These are phyloP conservation scores for Brachionus manjavacas DNA, from an alignment of 1,140 invertebrate genomes.

Conservation along the genomic window DNA sequence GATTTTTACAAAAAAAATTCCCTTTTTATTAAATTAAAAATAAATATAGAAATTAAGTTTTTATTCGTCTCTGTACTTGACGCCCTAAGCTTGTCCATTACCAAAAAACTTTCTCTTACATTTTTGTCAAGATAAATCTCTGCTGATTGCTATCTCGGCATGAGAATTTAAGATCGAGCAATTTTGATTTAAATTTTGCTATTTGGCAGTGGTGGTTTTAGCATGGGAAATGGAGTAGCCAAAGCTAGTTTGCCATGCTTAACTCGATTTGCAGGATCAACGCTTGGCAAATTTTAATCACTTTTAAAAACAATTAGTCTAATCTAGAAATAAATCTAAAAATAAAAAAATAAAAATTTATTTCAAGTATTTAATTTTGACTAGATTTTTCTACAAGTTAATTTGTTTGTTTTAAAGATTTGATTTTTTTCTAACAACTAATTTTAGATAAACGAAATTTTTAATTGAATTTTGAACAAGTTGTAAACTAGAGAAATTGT, in stretches of 20 bases:
- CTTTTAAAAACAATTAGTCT: background rate
- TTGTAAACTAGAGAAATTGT: background rate
- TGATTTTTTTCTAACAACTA: background rate
- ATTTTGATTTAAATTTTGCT: background rate
- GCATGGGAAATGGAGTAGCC: background rate
- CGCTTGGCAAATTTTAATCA: background rate
- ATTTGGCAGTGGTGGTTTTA: background rate
- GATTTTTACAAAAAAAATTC: too few species aligned
- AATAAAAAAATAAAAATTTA: background rate
- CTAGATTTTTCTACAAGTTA: background rate
- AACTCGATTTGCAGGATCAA: background rate
- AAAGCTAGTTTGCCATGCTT: background rate
- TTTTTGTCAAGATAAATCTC: background rate
- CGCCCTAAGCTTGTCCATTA: too few species aligned
- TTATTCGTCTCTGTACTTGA: too few species aligned
- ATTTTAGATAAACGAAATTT: slow-evolving; percentile 13
- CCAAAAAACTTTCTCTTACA: background rate
- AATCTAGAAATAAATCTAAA: background rate
- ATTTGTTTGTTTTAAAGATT: slow-evolving; percentile 6
- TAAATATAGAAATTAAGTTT: too few species aligned
- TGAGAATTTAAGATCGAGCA: background rate
- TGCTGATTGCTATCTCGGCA: background rate
- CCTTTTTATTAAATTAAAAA: too few species aligned
- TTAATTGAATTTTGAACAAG: background rate
- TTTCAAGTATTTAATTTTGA: slow-evolving; percentile 11